Conservation (phyloP, 2,888 invertebrate species). For the Pseudococcus jackbeardsleyi region DNA sequence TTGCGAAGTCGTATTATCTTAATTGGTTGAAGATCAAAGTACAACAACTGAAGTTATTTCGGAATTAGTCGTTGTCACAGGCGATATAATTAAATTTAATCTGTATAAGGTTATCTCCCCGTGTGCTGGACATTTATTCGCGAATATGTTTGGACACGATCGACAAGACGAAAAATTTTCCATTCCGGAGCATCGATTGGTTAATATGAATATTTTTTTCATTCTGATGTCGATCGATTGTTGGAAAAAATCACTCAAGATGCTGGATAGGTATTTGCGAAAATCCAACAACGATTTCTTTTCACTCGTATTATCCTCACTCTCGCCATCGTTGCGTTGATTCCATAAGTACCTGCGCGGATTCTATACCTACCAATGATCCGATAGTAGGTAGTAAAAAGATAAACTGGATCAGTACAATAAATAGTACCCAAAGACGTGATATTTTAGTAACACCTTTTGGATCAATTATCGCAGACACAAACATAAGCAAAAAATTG, state of each 20-base stretch:
- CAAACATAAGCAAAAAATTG: conserved; percentile 53
- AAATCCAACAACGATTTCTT: background rate
- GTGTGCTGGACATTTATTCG: background rate
- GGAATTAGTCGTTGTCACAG: conserved; percentile 59
- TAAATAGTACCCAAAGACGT: conserved; percentile 34
- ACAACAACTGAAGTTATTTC: conserved; percentile 57
- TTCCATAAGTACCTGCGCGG: background rate
- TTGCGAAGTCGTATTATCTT: conserved; percentile 59
- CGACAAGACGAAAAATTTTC: background rate
- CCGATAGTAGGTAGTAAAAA: background rate
- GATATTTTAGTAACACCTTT: conserved; percentile 54
- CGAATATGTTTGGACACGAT: background rate
- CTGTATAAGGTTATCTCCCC: conserved; percentile 57
- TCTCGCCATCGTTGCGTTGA: conserved; percentile 4
- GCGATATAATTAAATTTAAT: conserved; percentile 62
- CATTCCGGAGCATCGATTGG: background rate
- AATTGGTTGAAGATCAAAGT: conserved; percentile 62
- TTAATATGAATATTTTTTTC: background rate
- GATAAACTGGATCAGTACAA: conserved; percentile 47
- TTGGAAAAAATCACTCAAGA: too few species aligned
- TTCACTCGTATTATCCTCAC: background rate
- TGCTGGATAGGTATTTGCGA: too few species aligned
- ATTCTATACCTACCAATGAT: background rate
- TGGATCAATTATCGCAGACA: conserved; percentile 57
- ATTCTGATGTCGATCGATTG: background rate